Base-by-base conservation (phyloP, 2,888 invertebrate species). In the Podabrus alpinus region DNA sequence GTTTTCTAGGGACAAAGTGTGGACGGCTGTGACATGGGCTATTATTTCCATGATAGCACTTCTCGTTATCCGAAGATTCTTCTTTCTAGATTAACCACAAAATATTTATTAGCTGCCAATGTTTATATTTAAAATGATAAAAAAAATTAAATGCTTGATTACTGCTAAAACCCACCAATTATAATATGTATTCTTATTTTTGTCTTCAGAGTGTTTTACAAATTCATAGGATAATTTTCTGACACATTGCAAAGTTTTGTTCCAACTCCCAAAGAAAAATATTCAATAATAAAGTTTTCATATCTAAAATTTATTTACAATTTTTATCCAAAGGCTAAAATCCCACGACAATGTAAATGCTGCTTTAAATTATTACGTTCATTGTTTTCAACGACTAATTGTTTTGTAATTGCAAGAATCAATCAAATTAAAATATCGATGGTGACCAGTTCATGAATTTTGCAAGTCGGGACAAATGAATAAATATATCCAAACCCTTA, bases 21-120 rank as follows among this genome's bases (percentile, higher is more conserved):
- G 89, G 89, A 88, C 86, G 79, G 86, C 87, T 61, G 84, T 88
- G 10, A 88, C 90, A 72, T 88, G 88, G 83, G 84, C 87, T 10
- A 84, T 90, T 74, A 79, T 89, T 68, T 85, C 86, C 2, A 86
- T 88, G 61, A 90, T 90, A 79, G 85, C 86, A 73, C 80, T 89
- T 25, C 84, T 90, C 59, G 83, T 89, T 73, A 83, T 89, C 61
- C 85, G 90, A 84, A 85, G 90, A 84, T 78, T 89, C 75, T 89
- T 89, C 84, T 86, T 89, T 78, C 82, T 89, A 78, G 62, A 64
- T 64, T 64, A 17, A 19, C n/a, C 21, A n/a, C 7, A 45, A 45
- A 13, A n/a, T n/a, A 45, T 45, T 45, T n/a, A 45, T n/a, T 29
- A 45, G 45, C 5, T 45, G n/a, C 45, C 45, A 45, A 45, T 45